phyloP scores from a whole-genome alignment of 2,797 vertebrate genomes.

The Hephaestus fuliginosus region DNA sequence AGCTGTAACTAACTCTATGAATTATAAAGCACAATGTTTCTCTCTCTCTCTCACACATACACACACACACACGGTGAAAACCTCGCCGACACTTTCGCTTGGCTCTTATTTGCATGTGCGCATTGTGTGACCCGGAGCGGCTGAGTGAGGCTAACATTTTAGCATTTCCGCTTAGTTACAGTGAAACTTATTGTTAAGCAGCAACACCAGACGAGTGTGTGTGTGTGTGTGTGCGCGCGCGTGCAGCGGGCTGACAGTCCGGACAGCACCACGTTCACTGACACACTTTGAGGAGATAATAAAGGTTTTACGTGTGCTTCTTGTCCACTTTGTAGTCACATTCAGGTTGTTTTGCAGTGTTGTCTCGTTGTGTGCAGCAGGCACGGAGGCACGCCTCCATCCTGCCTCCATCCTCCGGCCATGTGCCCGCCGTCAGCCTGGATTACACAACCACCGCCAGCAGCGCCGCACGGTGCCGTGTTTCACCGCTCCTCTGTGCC shows the following conservation, averaged over 20 bases:
- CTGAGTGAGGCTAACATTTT: neutral
- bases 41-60: too few species aligned
- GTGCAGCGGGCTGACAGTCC: too few species aligned
- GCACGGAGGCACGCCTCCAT: neutral
- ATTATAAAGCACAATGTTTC: neutral
- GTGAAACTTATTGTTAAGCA: too few species aligned
- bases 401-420: conserved; percentile 42
- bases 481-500: neutral
- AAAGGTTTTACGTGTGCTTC: neutral
- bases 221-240: too few species aligned
- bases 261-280: too few species aligned
- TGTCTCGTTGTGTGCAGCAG: neutral
- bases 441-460: conserved; percentile 43
- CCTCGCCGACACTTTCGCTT: neutral
- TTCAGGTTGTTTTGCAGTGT: neutral
- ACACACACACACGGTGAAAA: neutral
- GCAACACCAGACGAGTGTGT: too few species aligned
- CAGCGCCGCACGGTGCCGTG: neutral
- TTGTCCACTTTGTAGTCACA: neutral
- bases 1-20: too few species aligned
- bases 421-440: conserved; percentile 62
- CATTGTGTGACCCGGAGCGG: neutral
- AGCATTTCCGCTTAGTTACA: neutral
- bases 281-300: too few species aligned
- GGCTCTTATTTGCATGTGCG: neutral